Conservation (phyloP, 64 coral and sea anemone species). For the Montipora efflorescens region DNA sequence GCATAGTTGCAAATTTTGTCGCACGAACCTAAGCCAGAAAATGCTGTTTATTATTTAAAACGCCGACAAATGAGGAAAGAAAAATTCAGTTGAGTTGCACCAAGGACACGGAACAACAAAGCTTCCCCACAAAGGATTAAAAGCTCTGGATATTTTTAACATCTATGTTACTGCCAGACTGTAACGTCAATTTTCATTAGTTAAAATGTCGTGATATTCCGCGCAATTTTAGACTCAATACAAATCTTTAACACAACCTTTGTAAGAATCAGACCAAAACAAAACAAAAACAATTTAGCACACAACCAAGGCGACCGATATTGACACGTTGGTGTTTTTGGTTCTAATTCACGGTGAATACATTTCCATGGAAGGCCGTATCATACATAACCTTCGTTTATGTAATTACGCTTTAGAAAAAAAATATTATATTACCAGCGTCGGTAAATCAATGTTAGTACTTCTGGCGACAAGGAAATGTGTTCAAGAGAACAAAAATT, state of each 20-base stretch:
- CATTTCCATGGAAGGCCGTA: background rate
- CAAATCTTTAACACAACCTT: background rate
- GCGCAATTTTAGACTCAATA: background rate
- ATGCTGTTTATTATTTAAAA: background rate
- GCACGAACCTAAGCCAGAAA: background rate
- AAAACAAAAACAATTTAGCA: background rate
- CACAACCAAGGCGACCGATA: background rate
- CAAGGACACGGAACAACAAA: background rate
- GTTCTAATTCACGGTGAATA: background rate
- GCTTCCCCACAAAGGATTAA: background rate
- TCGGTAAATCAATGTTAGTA: background rate
- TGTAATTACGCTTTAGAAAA: background rate
- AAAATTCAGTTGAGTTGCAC: slow-evolving; percentile 5
- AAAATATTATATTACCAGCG: background rate
- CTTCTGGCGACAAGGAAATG: background rate
- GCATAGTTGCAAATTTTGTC: background rate
- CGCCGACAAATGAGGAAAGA: background rate
- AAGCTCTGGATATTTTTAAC: slow-evolving; percentile 18
- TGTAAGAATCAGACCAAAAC: background rate
- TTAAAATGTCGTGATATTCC: background rate
- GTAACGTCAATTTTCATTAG: background rate
- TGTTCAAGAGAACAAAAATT: background rate
- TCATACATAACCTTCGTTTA: background rate
- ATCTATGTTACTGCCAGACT: background rate
- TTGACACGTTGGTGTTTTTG: background rate